Percentiles rank a stretch among this genome's conserved stretches.
Evolutionary conservation across 2,113 vertebrate species (phyloP).

Genomic region (Stegastes partitus): DNA sequence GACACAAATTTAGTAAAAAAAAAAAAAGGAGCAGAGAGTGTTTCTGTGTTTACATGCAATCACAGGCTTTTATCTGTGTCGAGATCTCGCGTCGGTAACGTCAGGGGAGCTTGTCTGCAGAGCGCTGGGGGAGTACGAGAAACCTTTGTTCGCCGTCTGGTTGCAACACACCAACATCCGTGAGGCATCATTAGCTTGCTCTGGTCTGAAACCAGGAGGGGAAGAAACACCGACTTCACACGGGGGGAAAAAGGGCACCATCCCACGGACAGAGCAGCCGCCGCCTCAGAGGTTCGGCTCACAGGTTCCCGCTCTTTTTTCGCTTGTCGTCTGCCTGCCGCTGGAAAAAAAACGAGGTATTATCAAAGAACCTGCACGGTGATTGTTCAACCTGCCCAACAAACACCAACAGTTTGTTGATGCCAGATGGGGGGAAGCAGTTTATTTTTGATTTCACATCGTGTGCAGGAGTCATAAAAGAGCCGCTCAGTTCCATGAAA

Average conservation of each 20-base stretch:
- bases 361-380: slow-evolving; percentile 26
- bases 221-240: slow-evolving; percentile 31
- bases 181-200: slow-evolving; percentile 64
- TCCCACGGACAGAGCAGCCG: slow-evolving; percentile 41
- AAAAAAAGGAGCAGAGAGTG: slow-evolving; percentile 14
- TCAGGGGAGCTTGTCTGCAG: slow-evolving; percentile 54
- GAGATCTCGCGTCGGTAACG: slow-evolving; percentile 32
- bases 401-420: slow-evolving; percentile 39
- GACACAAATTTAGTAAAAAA: neutral
- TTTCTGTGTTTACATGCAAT: slow-evolving; percentile 45
- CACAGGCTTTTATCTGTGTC: slow-evolving; percentile 57
- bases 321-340: slow-evolving; percentile 11
- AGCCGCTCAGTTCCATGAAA: slow-evolving; percentile 33
- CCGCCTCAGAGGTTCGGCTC: slow-evolving; percentile 11
- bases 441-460: slow-evolving; percentile 40
- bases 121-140: slow-evolving; percentile 35
- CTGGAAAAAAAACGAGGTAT: slow-evolving; percentile 36
- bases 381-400: slow-evolving; percentile 12
- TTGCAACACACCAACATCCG: slow-evolving; percentile 54
- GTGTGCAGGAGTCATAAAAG: slow-evolving; percentile 13
- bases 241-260: slow-evolving; percentile 21
- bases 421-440: slow-evolving; percentile 10
- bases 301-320: neutral
- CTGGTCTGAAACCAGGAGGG: neutral
- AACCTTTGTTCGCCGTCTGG: slow-evolving; percentile 63